Evolutionary conservation across 2,113 vertebrate species (phyloP).

Genomic region (Forbesichthys papilliferus): DNA sequence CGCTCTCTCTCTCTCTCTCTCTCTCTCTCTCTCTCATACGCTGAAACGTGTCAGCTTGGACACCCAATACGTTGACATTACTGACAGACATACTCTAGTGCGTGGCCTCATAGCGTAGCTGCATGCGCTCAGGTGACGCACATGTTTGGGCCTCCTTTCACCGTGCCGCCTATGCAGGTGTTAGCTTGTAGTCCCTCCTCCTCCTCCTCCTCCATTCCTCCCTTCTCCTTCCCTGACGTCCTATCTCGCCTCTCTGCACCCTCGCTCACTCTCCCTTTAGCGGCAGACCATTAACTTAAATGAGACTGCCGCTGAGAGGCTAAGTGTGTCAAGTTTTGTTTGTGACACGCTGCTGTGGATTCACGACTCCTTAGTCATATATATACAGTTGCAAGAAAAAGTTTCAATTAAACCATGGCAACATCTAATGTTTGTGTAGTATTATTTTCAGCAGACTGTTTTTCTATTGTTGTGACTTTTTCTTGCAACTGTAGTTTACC

Average conservation of each 20-base stretch:
- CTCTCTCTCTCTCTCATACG: background rate
- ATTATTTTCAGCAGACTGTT: too few species aligned
- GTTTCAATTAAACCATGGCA: too few species aligned
- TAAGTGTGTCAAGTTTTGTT: too few species aligned
- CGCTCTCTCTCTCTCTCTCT: background rate
- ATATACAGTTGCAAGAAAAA: too few species aligned
- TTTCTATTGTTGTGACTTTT: too few species aligned
- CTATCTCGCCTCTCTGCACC: background rate
- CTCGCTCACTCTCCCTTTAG: background rate
- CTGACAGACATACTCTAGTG: background rate
- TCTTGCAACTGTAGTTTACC: too few species aligned
- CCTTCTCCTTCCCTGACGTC: background rate
- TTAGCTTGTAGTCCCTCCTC: background rate
- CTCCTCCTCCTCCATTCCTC: background rate
- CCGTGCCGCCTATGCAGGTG: slow-evolving; percentile 38
- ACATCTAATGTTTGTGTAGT: too few species aligned
- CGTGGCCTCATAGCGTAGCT: background rate
- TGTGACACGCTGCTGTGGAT: too few species aligned
- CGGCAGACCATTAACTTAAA: too few species aligned
- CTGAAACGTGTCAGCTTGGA: background rate
- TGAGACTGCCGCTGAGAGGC: too few species aligned
- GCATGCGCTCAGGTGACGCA: background rate
- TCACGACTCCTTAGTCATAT: too few species aligned
- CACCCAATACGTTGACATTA: background rate
- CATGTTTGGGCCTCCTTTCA: background rate